phyloP scores from a whole-genome alignment of 2,888 invertebrate species.

The Pachydiplax longipennis region DNA sequence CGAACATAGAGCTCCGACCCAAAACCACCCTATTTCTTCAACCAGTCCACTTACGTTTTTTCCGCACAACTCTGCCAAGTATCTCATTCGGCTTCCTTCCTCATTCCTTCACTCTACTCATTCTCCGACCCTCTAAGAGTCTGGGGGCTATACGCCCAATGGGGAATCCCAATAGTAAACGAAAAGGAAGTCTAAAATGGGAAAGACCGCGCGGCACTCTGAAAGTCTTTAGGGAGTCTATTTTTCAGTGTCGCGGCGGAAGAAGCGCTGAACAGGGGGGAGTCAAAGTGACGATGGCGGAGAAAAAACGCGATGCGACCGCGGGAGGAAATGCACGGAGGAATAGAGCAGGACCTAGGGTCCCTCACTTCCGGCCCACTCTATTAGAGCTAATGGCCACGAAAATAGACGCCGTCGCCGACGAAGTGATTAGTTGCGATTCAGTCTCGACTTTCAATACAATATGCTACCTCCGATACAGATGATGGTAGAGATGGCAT shows the following conservation, averaged over 20 bases:
- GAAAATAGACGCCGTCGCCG: constrained; percentile 20
- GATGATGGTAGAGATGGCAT: too few species aligned
- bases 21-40: not conserved
- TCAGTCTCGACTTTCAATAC: not conserved
- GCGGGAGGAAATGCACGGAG: constrained; percentile 9
- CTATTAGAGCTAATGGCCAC: constrained; percentile 41
- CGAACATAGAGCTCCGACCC: not conserved
- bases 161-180: constrained; percentile 6
- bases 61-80: not conserved
- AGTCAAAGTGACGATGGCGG: too few species aligned
- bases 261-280: not conserved
- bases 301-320: not conserved
- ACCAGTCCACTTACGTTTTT: not conserved
- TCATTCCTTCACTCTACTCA: not conserved
- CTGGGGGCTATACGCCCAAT: not conserved
- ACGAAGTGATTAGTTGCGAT: constrained; percentile 24
- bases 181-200: constrained; percentile 26
- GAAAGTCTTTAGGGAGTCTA: constrained; percentile 34
- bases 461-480: not conserved
- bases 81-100: constrained; percentile 29
- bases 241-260: constrained; percentile 29
- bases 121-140: not conserved
- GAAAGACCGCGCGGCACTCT: not conserved
- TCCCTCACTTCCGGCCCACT: constrained; percentile 19
- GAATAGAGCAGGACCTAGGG: not conserved